Evolutionary conservation across 2,888 invertebrate species (phyloP).

Genomic region (Meiosimyza decipiens): DNA sequence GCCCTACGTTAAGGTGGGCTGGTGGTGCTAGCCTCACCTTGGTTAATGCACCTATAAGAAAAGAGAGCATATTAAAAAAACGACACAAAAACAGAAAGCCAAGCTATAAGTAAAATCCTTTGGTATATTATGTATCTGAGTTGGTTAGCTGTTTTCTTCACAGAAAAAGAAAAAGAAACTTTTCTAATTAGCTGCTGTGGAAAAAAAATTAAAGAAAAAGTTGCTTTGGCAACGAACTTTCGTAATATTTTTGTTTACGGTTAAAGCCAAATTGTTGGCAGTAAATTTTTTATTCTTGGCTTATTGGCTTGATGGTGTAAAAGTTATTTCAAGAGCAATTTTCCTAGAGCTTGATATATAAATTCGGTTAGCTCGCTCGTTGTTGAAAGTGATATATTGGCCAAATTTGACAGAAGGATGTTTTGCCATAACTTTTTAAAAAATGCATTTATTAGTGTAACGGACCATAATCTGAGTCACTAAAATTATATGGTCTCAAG

Average conservation of each 20-base stretch:
- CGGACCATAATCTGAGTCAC: no score
- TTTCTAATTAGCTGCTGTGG: constrained; percentile 60
- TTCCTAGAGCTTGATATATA: no score
- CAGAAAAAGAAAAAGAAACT: constrained; percentile 46
- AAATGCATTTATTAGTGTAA: no score
- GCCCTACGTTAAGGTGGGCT: constrained; percentile 24
- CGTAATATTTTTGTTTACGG: neutral
- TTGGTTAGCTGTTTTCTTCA: neutral
- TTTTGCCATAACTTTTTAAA: no score
- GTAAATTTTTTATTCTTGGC: neutral
- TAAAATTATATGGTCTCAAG: no score
- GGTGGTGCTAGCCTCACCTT: constrained; percentile 24
- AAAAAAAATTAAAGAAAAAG: neutral
- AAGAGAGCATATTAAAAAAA: constrained; percentile 9
- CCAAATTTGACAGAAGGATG: no score
- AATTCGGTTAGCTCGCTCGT: no score
- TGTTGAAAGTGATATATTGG: no score
- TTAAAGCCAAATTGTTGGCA: neutral
- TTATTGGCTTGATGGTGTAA: constrained; percentile 1
- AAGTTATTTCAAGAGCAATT: no score
- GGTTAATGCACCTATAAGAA: constrained; percentile 28
- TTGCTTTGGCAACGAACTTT: constrained; percentile 42
- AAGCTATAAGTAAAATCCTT: neutral
- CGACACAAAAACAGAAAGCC: neutral
- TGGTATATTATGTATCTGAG: neutral